phyloP scores from a whole-genome alignment of 2,797 vertebrate genomes.

The Melanotaenia boesemani region DNA sequence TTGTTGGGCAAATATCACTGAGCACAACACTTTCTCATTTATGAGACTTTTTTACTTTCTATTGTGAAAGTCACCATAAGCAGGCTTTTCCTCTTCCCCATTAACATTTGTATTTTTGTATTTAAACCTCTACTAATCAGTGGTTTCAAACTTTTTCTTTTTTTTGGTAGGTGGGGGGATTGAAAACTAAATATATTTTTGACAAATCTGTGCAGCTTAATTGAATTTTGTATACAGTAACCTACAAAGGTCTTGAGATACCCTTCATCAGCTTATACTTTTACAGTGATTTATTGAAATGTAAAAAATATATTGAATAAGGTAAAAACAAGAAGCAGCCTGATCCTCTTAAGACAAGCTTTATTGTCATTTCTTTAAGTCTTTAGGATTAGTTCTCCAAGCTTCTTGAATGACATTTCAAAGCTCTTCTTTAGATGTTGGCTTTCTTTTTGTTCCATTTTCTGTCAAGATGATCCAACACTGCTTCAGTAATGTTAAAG shows the following conservation, averaged over 20 bases:
- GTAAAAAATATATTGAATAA: neutral
- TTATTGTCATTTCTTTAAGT: no score
- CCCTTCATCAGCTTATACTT: neutral
- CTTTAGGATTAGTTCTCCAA: no score
- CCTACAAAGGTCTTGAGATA: neutral
- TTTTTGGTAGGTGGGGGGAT: no score
- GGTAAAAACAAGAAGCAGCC: neutral
- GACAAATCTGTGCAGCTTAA: neutral
- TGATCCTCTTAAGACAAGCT: neutral
- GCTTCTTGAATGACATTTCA: no score
- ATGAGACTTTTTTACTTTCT: neutral
- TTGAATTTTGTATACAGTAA: no score
- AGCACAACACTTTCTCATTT: slow-evolving; percentile 53
- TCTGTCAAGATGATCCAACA: no score
- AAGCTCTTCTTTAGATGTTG: no score
- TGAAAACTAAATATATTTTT: no score
- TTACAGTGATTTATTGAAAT: neutral
- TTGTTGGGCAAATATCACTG: slow-evolving; percentile 80
- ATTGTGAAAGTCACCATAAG: no score
- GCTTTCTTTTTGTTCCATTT: no score
- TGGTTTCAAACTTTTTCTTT: neutral
- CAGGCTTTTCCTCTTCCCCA: no score
- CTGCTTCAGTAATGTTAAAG: no score
- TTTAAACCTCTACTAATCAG: neutral
- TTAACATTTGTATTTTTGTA: neutral